These are phyloP conservation scores for Copsychus sechellarum DNA, from an alignment of 2,113 vertebrate species.

Conservation along the genomic window DNA sequence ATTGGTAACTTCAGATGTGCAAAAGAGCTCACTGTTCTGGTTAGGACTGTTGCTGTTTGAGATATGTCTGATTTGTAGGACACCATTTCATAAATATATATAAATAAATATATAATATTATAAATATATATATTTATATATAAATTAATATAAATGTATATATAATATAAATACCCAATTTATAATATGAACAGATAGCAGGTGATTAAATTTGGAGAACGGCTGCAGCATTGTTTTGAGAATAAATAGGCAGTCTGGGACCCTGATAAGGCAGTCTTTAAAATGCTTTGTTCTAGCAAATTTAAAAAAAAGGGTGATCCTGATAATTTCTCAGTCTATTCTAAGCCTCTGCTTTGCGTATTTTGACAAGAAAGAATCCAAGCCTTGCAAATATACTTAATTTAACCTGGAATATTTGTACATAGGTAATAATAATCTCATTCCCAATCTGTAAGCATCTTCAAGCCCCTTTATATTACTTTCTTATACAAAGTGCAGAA, in stretches of 20 bases:
- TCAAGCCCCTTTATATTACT: neutral
- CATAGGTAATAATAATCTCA: neutral
- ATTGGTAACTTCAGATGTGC: neutral
- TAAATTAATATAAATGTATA: too few relatives aligned
- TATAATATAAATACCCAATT: neutral
- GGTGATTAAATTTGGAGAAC: neutral
- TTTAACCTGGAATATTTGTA: neutral
- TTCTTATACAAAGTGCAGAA: neutral
- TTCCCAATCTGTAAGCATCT: neutral
- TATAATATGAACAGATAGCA: neutral
- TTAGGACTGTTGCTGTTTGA: neutral
- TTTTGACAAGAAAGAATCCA: neutral
- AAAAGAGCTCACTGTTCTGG: neutral
- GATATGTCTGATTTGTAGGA: neutral
- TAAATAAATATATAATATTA: too few relatives aligned
- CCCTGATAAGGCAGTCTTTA: neutral
- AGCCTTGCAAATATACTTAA: neutral
- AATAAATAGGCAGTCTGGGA: neutral
- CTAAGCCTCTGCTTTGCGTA: neutral
- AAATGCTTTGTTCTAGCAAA: neutral
- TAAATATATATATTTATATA: too few relatives aligned
- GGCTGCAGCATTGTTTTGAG: neutral
- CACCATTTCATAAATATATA: neutral
- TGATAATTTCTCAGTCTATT: neutral
- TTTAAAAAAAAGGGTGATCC: neutral